A percentile compares a stretch with the other conserved stretches of the same genome.
These are phyloP conservation scores for Malacoctenus gilli DNA, from an alignment of 2,797 vertebrate genomes.

Conservation along the genomic window DNA sequence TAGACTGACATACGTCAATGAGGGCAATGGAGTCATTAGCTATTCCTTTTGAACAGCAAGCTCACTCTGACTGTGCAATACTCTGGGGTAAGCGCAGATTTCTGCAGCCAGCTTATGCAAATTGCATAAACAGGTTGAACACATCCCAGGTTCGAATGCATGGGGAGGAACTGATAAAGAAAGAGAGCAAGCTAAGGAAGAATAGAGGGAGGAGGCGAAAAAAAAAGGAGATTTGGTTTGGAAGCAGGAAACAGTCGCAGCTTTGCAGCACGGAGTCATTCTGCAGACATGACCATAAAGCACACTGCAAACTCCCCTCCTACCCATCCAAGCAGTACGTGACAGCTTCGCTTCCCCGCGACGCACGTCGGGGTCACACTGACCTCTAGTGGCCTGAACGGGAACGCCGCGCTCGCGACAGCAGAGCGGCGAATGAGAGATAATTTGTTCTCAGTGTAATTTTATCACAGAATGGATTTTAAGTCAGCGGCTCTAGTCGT, in stretches of 20 bases:
- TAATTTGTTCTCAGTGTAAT: conserved; percentile 60
- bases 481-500: conserved; percentile 47
- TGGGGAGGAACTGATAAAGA: conserved; percentile 20
- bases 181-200: background rate
- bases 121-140: conserved; percentile 52
- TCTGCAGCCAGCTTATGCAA: conserved; percentile 62
- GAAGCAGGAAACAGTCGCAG: conserved; percentile 26
- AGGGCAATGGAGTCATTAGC: conserved; percentile 70
- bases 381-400: conserved; percentile 76
- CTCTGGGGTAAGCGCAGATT: conserved; percentile 39
- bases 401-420: conserved; percentile 19
- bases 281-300: conserved; percentile 59
- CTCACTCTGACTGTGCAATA: conserved; percentile 53
- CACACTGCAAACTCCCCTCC: conserved; percentile 54
- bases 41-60: conserved; percentile 67
- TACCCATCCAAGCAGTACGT: conserved; percentile 27
- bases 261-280: conserved; percentile 38
- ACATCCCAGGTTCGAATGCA: conserved; percentile 19
- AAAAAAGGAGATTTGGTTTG: conserved; percentile 20
- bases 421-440: conserved; percentile 15
- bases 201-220: background rate
- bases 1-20: conserved; percentile 76
- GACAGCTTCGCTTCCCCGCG: conserved; percentile 35
- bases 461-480: conserved; percentile 69
- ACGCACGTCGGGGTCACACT: conserved; percentile 67